Conservation (phyloP, 1,140 invertebrate species). For the Drosophila varians region DNA sequence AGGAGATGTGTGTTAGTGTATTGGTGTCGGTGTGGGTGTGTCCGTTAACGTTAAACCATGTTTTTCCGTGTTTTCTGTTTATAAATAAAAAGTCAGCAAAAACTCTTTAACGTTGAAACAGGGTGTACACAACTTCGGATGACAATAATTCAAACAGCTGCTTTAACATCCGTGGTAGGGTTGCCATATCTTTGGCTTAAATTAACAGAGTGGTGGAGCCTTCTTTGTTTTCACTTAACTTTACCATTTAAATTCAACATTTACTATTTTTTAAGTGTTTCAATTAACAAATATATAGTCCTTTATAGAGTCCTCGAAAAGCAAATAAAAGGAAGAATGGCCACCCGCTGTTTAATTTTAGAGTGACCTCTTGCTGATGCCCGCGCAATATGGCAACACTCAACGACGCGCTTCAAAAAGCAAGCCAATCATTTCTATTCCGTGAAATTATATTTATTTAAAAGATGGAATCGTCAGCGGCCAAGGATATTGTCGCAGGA, state of each 20-base stretch:
- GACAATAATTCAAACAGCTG: constrained; percentile 45
- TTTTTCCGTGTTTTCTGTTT: constrained; percentile 46
- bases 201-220: neutral
- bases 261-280: too few relatives aligned
- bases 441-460: neutral
- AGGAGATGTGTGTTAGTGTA: constrained; percentile 6
- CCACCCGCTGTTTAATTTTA: neutral
- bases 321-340: neutral
- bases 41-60: constrained; percentile 33
- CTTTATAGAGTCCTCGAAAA: too few relatives aligned
- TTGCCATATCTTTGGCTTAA: neutral
- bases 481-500: constrained; percentile 8
- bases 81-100: constrained; percentile 45
- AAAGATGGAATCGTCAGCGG: constrained; percentile 1
- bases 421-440: neutral
- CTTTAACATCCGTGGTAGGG: constrained; percentile 20
- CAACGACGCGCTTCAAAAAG: neutral
- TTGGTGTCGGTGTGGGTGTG: constrained; percentile 23
- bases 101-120: constrained; percentile 35
- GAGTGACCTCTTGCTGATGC: neutral
- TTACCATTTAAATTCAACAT: too few relatives aligned
- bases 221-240: too few relatives aligned
- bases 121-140: constrained; percentile 35
- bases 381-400: neutral
- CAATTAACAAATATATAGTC: too few relatives aligned